Conservation (phyloP, 30 jellyfish, hydroid and myxozoan genomes). For the Cassiopea xamachana region DNA sequence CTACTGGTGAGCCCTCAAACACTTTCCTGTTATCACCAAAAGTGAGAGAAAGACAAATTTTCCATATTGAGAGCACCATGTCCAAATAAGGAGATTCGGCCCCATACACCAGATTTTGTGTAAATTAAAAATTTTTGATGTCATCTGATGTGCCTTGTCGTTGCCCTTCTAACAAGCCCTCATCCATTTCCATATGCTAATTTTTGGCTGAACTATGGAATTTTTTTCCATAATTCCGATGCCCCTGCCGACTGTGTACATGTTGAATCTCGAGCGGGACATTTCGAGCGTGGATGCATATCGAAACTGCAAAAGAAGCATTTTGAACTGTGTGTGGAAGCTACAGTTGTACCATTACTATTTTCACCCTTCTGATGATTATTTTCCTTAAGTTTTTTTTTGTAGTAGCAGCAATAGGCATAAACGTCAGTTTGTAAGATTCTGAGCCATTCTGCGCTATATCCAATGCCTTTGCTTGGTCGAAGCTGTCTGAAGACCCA, state of each 20-base stretch:
- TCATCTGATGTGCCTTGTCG: no score
- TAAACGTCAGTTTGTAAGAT: constrained; percentile 18
- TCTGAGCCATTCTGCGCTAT: constrained; percentile 73
- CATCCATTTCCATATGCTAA: no score
- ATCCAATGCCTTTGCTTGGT: constrained; percentile 59
- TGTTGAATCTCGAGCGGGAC: constrained; percentile 75
- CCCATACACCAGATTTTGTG: no score
- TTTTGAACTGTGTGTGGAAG: constrained; percentile 15
- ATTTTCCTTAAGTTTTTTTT: neutral
- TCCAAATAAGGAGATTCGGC: no score
- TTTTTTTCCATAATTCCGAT: no score
- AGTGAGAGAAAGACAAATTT: no score
- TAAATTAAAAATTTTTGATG: no score
- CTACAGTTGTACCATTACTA: constrained; percentile 5
- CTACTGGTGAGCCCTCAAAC: no score
- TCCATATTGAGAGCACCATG: no score
- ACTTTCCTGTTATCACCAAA: no score
- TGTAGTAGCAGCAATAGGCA: constrained; percentile 26
- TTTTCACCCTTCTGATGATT: neutral
- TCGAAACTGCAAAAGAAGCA: constrained; percentile 53
- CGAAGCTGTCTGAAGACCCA: constrained; percentile 29
- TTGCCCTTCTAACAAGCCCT: no score
- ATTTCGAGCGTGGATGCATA: constrained; percentile 42
- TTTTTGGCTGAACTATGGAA: no score
- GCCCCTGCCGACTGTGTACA: neutral